Percentiles rank a stretch among this genome's conserved stretches.
Conservation (phyloP, 2,113 vertebrate species). For the Reinhardtius hippoglossoides region DNA sequence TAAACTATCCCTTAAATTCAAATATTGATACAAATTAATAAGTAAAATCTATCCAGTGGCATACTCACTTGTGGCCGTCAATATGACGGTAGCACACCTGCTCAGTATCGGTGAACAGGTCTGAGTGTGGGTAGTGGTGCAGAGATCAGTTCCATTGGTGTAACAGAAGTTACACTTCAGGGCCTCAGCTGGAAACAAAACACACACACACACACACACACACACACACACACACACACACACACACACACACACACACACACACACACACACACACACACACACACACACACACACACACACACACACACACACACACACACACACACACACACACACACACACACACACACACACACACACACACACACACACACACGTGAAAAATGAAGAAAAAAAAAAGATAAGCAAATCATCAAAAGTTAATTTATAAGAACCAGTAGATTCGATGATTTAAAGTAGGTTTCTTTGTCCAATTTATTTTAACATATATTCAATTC, state of each 20-base stretch:
- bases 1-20: no score
- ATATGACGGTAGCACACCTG: constrained; percentile 34
- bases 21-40: no score
- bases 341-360: background rate
- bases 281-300: background rate
- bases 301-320: background rate
- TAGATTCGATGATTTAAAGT: no score
- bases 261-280: background rate
- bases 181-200: constrained; percentile 13
- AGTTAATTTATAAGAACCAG: no score
- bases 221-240: background rate
- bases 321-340: background rate
- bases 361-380: background rate
- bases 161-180: constrained; percentile 53
- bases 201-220: background rate
- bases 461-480: no score
- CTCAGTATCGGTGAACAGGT: constrained; percentile 33
- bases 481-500: no score
- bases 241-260: background rate
- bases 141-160: background rate
- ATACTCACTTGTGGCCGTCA: constrained; percentile 22
- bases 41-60: no score
- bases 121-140: constrained; percentile 36
- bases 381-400: no score
- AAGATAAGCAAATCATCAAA: no score